phyloP scores from a whole-genome alignment of 2,797 vertebrate species.

The Trachurus trachurus region DNA sequence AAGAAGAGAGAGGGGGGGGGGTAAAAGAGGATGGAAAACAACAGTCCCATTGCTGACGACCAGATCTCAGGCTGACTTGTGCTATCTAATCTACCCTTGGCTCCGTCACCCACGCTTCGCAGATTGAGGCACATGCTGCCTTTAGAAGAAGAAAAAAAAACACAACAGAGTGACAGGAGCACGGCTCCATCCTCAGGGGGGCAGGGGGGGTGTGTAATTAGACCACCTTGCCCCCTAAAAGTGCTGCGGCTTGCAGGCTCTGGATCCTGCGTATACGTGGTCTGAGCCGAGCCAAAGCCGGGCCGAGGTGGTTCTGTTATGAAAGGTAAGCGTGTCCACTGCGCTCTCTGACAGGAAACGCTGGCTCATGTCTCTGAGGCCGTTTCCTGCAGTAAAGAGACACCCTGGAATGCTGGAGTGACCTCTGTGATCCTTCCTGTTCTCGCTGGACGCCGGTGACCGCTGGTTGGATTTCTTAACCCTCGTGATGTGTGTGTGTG shows the following conservation, averaged over 20 bases:
- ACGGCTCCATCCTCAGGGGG: conserved; percentile 5
- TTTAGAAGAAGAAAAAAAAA: conserved; percentile 8
- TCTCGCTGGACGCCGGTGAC: conserved; percentile 16
- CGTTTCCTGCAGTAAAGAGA: conserved; percentile 78
- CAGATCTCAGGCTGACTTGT: conserved; percentile 42
- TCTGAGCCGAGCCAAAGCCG: conserved; percentile 1
- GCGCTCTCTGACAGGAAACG: conserved; percentile 71
- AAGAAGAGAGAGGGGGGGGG: neutral
- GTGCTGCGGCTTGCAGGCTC: conserved; percentile 66
- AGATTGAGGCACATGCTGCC: conserved; percentile 36
- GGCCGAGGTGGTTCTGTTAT: conserved; percentile 51
- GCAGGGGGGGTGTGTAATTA: conserved; percentile 51
- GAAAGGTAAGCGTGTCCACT: conserved; percentile 72
- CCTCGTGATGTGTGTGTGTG: neutral
- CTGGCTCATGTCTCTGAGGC: conserved; percentile 77
- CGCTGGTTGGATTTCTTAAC: conserved; percentile 26
- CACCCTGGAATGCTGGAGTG: conserved; percentile 67
- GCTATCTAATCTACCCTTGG: conserved; percentile 44
- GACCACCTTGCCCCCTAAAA: conserved; percentile 72
- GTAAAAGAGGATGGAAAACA: conserved; percentile 21
- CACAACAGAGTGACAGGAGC: conserved; percentile 40
- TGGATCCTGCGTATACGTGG: conserved; percentile 14
- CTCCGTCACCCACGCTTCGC: conserved; percentile 43
- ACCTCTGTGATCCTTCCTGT: conserved; percentile 67
- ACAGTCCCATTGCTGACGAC: conserved; percentile 32